A percentile compares a stretch with the other conserved stretches of the same genome.
Evolutionary conservation across 2,888 invertebrate genomes (phyloP).

Genomic region (Eupithecia pulchellata): DNA sequence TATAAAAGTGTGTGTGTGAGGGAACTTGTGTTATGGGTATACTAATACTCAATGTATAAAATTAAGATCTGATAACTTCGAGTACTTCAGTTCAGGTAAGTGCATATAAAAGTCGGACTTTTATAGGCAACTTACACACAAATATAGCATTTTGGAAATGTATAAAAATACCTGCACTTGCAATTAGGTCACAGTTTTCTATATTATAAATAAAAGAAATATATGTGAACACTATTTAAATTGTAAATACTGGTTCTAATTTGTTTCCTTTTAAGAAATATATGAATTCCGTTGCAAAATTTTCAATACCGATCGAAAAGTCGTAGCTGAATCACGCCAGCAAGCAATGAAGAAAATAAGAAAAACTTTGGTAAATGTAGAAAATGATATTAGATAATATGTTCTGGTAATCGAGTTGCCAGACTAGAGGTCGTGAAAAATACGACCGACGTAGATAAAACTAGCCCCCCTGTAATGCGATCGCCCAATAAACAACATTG

Average conservation of each 20-base stretch:
- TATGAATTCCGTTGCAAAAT: not conserved
- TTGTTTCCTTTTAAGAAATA: too few species aligned
- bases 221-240: too few species aligned
- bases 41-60: too few species aligned
- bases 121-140: not conserved
- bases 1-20: too few species aligned
- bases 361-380: not conserved
- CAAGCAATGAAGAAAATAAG: not conserved
- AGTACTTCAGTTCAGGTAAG: too few species aligned
- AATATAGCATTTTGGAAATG: not conserved
- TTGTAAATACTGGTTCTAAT: too few species aligned
- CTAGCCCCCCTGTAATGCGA: conserved; percentile 32
- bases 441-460: conserved; percentile 8
- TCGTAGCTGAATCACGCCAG: not conserved
- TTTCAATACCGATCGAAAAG: not conserved
- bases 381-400: not conserved
- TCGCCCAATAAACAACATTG: conserved; percentile 37
- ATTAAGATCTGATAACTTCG: too few species aligned
- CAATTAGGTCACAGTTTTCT: not conserved
- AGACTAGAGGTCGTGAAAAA: conserved; percentile 21
- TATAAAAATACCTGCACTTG: not conserved
- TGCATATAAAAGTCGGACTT: too few species aligned
- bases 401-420: not conserved
- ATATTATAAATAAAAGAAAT: not conserved
- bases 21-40: too few species aligned